These are phyloP conservation scores for Hartigia nigra DNA, from an alignment of 2,888 invertebrate genomes.

Conservation along the genomic window DNA sequence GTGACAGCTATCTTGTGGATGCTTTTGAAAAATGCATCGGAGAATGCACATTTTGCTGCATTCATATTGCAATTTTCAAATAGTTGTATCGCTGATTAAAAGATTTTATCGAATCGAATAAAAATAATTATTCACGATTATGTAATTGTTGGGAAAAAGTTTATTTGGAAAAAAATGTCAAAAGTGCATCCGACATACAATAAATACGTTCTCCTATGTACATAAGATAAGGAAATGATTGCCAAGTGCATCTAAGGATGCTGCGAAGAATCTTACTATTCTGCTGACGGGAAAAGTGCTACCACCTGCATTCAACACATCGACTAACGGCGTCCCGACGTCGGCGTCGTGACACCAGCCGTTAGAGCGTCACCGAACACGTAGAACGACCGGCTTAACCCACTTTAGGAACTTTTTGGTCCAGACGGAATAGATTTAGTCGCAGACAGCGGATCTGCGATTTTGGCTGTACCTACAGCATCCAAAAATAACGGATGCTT, in stretches of 20 bases:
- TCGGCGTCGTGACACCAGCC: background rate
- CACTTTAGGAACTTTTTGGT: background rate
- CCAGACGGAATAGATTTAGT: background rate
- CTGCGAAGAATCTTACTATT: background rate
- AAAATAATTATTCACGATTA: background rate
- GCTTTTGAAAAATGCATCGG: background rate
- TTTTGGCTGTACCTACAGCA: background rate
- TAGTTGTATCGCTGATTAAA: background rate
- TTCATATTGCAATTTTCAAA: background rate
- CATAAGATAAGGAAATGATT: background rate
- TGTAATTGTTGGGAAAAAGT: background rate
- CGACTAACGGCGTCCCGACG: background rate
- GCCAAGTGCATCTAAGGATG: background rate
- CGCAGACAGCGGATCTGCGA: background rate
- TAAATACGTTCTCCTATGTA: background rate
- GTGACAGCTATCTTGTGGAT: background rate
- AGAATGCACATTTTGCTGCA: background rate
- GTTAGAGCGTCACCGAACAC: background rate
- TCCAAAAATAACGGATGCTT: background rate
- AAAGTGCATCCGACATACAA: too few species aligned
- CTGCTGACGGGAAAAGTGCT: background rate
- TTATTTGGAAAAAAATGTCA: background rate
- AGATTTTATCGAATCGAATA: background rate
- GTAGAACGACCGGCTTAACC: background rate
- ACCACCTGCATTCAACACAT: background rate